A percentile compares a stretch with the other conserved stretches of the same genome.
phyloP scores from a whole-genome alignment of 2,797 vertebrate species.

The Nyctibius grandis region DNA sequence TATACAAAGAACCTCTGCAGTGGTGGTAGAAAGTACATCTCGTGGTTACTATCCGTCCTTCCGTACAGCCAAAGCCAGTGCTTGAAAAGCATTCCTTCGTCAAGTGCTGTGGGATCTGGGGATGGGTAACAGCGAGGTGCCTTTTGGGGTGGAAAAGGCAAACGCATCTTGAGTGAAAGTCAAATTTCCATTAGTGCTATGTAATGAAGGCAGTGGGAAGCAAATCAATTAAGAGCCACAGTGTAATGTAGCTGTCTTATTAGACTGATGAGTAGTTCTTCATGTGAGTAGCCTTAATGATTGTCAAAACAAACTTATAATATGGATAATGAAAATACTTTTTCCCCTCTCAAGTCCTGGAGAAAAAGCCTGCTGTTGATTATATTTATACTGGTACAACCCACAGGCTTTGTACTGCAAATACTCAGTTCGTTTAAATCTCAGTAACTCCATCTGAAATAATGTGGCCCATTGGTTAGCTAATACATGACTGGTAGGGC shows the following conservation, averaged over 20 bases:
- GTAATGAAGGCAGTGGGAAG: conserved; percentile 52
- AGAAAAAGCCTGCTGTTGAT: conserved; percentile 25
- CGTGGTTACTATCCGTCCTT: neutral
- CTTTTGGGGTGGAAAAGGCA: conserved; percentile 39
- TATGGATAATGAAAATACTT: conserved; percentile 53
- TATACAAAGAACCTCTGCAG: neutral
- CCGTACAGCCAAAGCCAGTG: neutral
- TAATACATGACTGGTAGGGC: neutral
- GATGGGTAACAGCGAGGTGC: neutral
- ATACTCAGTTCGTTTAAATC: conserved; percentile 10
- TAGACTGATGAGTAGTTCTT: conserved; percentile 46
- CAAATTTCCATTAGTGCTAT: conserved; percentile 48
- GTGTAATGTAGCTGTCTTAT: conserved; percentile 30
- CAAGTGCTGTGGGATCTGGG: neutral
- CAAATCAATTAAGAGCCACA: conserved; percentile 48
- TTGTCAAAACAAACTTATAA: conserved; percentile 55
- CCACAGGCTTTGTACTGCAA: conserved; percentile 16
- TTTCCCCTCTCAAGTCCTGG: neutral
- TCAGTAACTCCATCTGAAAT: neutral
- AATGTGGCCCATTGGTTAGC: neutral
- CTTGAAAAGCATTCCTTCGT: neutral
- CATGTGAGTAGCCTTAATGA: conserved; percentile 30
- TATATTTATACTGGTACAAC: conserved; percentile 1
- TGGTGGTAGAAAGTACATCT: neutral
- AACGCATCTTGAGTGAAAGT: neutral